Percentiles rank a stretch among this genome's conserved stretches.
Evolutionary conservation across 2,113 vertebrate species (phyloP).

Genomic region (Anarhynchus alexandrinus): DNA sequence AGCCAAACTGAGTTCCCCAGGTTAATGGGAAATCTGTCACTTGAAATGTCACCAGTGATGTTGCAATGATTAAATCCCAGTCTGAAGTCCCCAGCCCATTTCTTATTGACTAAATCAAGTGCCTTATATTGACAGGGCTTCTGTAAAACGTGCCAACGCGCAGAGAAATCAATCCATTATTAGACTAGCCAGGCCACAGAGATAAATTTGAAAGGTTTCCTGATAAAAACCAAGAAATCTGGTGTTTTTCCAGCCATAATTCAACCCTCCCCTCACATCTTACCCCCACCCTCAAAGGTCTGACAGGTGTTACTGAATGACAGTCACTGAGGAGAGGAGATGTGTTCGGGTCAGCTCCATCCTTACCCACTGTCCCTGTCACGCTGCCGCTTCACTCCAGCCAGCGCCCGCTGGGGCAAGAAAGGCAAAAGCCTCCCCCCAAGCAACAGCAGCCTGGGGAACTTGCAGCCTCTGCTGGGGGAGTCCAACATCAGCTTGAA

Average conservation of each 20-base stretch:
- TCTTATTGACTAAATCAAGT: slow-evolving; percentile 14
- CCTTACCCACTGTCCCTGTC: accelerated
- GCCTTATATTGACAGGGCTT: neutral
- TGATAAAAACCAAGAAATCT: neutral
- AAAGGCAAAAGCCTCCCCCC: neutral
- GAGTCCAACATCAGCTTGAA: neutral
- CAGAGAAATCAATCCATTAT: slow-evolving; percentile 2
- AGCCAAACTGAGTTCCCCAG: neutral
- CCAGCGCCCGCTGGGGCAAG: accelerated
- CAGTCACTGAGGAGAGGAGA: neutral
- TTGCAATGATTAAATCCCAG: neutral
- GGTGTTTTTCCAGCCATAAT: neutral
- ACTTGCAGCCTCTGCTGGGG: neutral
- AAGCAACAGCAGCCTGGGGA: neutral
- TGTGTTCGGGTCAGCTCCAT: accelerated
- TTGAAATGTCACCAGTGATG: neutral
- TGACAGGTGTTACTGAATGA: neutral
- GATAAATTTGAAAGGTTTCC: neutral
- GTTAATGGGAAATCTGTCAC: slow-evolving; percentile 30
- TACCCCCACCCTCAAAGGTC: neutral
- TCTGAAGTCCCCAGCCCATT: neutral
- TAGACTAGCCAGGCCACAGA: neutral
- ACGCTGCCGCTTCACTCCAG: neutral
- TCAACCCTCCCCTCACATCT: neutral
- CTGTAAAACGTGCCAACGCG: neutral